Percentiles rank a stretch among this genome's conserved stretches.
phyloP scores from a whole-genome alignment of 2,797 vertebrate genomes.

The Ctenochaetus hawaiiensis region DNA sequence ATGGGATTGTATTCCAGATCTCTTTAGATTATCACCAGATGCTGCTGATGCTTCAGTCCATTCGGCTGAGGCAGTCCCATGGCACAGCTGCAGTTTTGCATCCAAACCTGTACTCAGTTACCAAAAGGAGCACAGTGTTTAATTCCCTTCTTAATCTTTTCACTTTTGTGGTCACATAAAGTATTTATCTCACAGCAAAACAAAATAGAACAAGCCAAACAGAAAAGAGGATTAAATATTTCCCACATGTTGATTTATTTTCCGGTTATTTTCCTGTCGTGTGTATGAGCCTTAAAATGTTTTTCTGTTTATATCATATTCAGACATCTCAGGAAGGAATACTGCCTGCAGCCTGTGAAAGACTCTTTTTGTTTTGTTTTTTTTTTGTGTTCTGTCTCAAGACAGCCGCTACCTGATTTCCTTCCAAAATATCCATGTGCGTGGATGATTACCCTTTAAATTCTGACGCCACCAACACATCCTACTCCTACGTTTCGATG shows the following conservation, averaged over 20 bases:
- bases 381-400: slow-evolving; percentile 3
- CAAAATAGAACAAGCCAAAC: background rate
- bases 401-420: slow-evolving; percentile 12
- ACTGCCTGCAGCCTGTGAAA: background rate
- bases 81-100: slow-evolving; percentile 24
- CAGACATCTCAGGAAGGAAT: background rate
- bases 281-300: background rate
- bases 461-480: slow-evolving; percentile 38
- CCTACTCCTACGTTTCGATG: slow-evolving; percentile 5
- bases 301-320: background rate
- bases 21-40: slow-evolving; percentile 11
- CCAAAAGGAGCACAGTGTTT: background rate
- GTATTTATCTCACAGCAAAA: slow-evolving; percentile 13
- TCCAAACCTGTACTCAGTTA: slow-evolving; percentile 18
- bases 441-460: slow-evolving; percentile 6
- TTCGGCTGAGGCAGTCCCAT: slow-evolving; percentile 6
- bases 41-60: slow-evolving; percentile 6
- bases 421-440: slow-evolving; percentile 12
- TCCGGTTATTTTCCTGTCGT: background rate
- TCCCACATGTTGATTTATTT: background rate
- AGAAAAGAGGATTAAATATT: background rate
- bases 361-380: background rate
- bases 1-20: background rate
- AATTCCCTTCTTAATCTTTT: background rate
- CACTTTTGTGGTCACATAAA: background rate